Evolutionary conservation across 1,140 invertebrate species (phyloP).

Genomic region (Rhopalosiphum maidis): DNA sequence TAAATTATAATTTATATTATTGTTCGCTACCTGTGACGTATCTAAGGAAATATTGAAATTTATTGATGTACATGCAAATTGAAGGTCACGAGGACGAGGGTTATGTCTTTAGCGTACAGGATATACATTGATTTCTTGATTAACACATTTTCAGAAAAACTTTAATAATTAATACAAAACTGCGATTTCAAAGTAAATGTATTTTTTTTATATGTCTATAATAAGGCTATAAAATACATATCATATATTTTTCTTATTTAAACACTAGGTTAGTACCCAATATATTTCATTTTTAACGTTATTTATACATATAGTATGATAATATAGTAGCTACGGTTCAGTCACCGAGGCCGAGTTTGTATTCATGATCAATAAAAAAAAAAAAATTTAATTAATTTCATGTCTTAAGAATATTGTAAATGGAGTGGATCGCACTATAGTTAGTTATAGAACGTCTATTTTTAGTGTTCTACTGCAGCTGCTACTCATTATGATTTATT

Average conservation of each 20-base stretch:
- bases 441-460: slow-evolving; percentile 10
- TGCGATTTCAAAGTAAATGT: background rate
- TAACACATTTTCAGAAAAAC: background rate
- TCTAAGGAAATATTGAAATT: slow-evolving; percentile 2
- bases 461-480: background rate
- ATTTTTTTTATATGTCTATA: background rate
- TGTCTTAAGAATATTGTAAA: slow-evolving; percentile 6
- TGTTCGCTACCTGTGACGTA: background rate
- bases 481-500: background rate
- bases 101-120: background rate
- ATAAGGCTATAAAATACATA: background rate
- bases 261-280: background rate
- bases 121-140: background rate
- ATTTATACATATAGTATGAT: background rate
- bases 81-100: background rate
- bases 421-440: background rate
- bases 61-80: background rate
- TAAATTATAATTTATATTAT: background rate
- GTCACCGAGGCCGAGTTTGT: background rate
- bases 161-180: background rate
- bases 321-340: background rate
- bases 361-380: background rate
- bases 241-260: background rate
- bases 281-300: background rate
- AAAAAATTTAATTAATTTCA: background rate